Evolutionary conservation across 2,113 vertebrate genomes (phyloP), one percentile per base, ranked within the genome.

Genomic region (Poeciliopsis prolifica): DNA sequence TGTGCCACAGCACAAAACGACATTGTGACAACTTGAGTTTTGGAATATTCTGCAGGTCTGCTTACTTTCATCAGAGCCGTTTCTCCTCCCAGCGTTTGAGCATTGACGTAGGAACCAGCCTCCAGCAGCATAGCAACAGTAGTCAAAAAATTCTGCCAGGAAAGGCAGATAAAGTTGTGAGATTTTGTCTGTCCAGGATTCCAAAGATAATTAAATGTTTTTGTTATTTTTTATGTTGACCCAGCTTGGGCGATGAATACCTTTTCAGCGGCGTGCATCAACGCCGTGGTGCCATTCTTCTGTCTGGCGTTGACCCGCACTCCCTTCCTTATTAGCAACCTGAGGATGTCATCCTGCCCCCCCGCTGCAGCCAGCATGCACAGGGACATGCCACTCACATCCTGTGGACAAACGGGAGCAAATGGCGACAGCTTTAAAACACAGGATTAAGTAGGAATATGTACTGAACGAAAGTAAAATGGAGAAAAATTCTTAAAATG

Each of bases 251-350:
- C 10, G 15, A 15, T 37, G 6, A 5, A n/a, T 84, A 99, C 98
- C 96, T 99, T 99, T 72, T 99, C 98, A 14, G 97, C 97, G 0
- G 98, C 98, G 0, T 98, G 96, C 90, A 99, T 99, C 64, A 99
- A 91, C 0, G 97, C 98, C 0, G 97, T 99, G 64, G 96, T 98
- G 69, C 98, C 97, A 2, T 97, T 98, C 84, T 96, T 98, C 92
- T 99, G 97, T 33, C 94, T 93, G 0, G 95, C 89, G 1, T 98
- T 99, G 73, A 99, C 95, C 87, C 96, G 96, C 48, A 96, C 98
- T 37, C 97, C 97, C 87, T 97, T 99, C 80, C 94, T 95, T 84
- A 99, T 96, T 0, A 99, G 94, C 81, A 98, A 88, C 60, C 97
- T 82, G 51, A 99, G 95, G 63, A 99, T 95, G 87, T 99, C 98